A percentile compares a stretch with the other conserved stretches of the same genome.
phyloP scores from a whole-genome alignment of 2,888 invertebrate species.

The Microctonus brassicae region DNA sequence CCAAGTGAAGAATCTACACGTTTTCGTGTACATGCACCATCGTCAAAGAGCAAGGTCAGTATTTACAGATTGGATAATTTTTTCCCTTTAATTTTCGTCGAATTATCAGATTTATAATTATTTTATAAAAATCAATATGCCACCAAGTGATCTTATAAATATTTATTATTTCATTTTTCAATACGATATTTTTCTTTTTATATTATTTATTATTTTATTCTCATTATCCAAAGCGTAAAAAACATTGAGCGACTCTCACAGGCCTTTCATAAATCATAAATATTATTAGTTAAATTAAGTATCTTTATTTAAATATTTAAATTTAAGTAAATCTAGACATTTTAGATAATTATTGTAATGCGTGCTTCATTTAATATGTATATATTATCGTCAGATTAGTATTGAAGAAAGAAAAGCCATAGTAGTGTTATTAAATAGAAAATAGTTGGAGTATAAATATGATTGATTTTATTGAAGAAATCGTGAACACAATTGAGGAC shows the following conservation, averaged over 20 bases:
- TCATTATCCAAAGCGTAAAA: background rate
- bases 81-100: background rate
- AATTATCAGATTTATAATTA: background rate
- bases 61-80: slow-evolving; percentile 28
- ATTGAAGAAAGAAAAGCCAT: too few species aligned
- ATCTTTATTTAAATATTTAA: too few species aligned
- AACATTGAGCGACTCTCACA: slow-evolving; percentile 3
- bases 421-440: background rate
- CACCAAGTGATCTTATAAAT: slow-evolving; percentile 22
- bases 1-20: slow-evolving; percentile 59
- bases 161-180: background rate
- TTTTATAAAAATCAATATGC: slow-evolving; percentile 24
- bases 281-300: too few species aligned
- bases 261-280: too few species aligned
- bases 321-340: too few species aligned
- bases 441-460: background rate
- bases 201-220: background rate
- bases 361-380: too few species aligned
- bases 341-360: too few species aligned
- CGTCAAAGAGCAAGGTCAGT: slow-evolving; percentile 67
- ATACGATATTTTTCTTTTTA: background rate
- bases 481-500: slow-evolving; percentile 19
- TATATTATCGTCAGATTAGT: too few species aligned
- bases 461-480: background rate
- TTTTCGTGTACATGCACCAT: slow-evolving; percentile 62